Evolutionary conservation across 2,888 invertebrate species (phyloP).

Genomic region (Sylvicola fuscatus): DNA sequence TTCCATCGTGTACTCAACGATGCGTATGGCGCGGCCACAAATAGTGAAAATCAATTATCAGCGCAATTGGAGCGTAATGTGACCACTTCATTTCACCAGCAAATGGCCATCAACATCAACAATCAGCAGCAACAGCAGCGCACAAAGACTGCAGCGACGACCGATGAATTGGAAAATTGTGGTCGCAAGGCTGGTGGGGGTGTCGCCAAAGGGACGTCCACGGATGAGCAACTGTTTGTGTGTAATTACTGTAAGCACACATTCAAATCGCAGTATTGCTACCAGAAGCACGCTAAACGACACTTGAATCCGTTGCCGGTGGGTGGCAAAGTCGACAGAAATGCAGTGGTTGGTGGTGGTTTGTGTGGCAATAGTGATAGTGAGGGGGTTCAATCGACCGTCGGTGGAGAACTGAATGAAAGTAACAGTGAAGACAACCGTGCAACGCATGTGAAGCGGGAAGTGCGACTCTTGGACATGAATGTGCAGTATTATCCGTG

Average conservation of each 20-base stretch:
- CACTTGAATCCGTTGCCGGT: constrained; percentile 41
- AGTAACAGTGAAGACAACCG: constrained; percentile 6
- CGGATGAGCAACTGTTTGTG: constrained; percentile 31
- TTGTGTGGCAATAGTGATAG: constrained; percentile 12
- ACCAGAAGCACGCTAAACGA: constrained; percentile 54
- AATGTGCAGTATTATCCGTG: constrained; percentile 84
- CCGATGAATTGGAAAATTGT: not conserved
- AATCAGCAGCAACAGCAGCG: constrained; percentile 12
- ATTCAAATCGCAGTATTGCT: constrained; percentile 70
- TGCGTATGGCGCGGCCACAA: constrained; percentile 34
- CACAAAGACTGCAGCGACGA: constrained; percentile 3
- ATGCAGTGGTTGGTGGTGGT: constrained; percentile 4
- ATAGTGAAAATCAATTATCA: constrained; percentile 9
- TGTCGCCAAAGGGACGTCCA: constrained; percentile 8
- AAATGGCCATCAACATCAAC: constrained; percentile 24
- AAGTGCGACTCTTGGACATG: constrained; percentile 46
- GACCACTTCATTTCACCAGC: constrained; percentile 23
- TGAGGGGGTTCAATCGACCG: constrained; percentile 4
- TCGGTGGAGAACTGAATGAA: constrained; percentile 8
- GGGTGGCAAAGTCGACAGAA: constrained; percentile 3
- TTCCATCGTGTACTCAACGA: constrained; percentile 71
- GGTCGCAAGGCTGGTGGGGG: constrained; percentile 10
- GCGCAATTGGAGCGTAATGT: constrained; percentile 22
- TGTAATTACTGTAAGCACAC: constrained; percentile 59
- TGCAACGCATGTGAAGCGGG: constrained; percentile 25